phyloP scores from a whole-genome alignment of 2,113 vertebrate species.

The Hyaena hyaena region DNA sequence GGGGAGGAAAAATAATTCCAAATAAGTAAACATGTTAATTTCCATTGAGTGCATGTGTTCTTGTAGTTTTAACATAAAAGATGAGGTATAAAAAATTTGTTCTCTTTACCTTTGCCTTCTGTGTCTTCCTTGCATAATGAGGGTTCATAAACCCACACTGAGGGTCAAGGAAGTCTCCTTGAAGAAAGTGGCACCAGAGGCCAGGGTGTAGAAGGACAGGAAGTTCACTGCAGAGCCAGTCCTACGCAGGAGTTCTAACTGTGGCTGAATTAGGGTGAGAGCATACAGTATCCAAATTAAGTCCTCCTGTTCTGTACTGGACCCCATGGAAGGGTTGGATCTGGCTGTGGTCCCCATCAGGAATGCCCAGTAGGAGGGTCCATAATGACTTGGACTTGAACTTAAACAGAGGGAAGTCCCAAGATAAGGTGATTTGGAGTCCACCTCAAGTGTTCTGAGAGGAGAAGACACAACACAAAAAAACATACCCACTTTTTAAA shows the following conservation, averaged over 20 bases:
- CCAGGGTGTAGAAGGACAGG: not conserved
- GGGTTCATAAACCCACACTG: not conserved
- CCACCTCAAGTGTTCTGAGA: not conserved
- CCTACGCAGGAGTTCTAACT: rapidly evolving
- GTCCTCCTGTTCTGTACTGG: not conserved
- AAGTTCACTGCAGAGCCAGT: not conserved
- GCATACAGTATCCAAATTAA: not conserved
- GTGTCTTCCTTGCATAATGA: not conserved
- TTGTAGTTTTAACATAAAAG: not conserved
- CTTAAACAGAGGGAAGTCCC: not conserved
- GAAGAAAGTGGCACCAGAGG: not conserved
- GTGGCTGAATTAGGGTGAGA: not conserved
- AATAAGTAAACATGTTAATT: slow-evolving; percentile 29
- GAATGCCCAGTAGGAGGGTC: not conserved
- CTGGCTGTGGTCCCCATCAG: not conserved
- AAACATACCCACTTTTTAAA: too few species aligned
- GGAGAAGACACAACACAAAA: not conserved
- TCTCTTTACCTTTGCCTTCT: not conserved
- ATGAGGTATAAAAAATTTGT: not conserved
- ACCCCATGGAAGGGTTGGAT: not conserved
- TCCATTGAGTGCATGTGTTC: not conserved
- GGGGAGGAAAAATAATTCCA: not conserved
- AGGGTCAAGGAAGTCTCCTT: not conserved
- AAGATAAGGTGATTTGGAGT: not conserved
- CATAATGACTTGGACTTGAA: not conserved